Evolutionary conservation across 1,140 invertebrate species (phyloP).

Genomic region (Scaptodrosophila lebanonensis): DNA sequence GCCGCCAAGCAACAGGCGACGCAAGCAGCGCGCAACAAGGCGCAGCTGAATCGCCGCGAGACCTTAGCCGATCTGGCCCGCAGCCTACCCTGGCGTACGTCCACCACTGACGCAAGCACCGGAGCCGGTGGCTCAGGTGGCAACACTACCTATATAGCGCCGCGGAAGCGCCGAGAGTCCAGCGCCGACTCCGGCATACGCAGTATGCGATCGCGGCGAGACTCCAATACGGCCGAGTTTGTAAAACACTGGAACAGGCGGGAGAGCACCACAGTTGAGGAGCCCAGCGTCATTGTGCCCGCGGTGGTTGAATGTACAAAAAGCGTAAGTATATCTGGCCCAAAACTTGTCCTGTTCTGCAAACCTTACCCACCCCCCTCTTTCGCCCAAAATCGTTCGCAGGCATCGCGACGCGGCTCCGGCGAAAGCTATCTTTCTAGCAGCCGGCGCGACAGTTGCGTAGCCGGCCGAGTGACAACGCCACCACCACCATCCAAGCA

Average conservation of each 20-base stretch:
- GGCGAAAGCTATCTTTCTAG: slow-evolving; percentile 81
- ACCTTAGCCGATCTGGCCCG: slow-evolving; percentile 89
- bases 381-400: background rate
- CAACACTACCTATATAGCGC: slow-evolving; percentile 77
- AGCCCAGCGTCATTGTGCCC: slow-evolving; percentile 42
- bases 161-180: slow-evolving; percentile 86
- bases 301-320: slow-evolving; percentile 62
- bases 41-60: slow-evolving; percentile 87
- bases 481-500: slow-evolving; percentile 81
- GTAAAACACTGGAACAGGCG: slow-evolving; percentile 83
- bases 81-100: slow-evolving; percentile 85
- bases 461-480: slow-evolving; percentile 77
- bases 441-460: slow-evolving; percentile 81
- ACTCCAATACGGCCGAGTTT: slow-evolving; percentile 86
- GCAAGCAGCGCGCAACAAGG: slow-evolving; percentile 78
- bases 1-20: slow-evolving; percentile 76
- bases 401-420: slow-evolving; percentile 80
- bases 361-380: background rate
- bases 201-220: slow-evolving; percentile 84
- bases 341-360: background rate
- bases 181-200: slow-evolving; percentile 90
- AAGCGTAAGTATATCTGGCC: slow-evolving; percentile 54
- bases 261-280: slow-evolving; percentile 77
- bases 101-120: slow-evolving; percentile 79
- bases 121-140: slow-evolving; percentile 46